Percentiles rank a stretch among this genome's conserved stretches.
Evolutionary conservation across 2,888 invertebrate genomes (phyloP).

Genomic region (Campoplex capitator): DNA sequence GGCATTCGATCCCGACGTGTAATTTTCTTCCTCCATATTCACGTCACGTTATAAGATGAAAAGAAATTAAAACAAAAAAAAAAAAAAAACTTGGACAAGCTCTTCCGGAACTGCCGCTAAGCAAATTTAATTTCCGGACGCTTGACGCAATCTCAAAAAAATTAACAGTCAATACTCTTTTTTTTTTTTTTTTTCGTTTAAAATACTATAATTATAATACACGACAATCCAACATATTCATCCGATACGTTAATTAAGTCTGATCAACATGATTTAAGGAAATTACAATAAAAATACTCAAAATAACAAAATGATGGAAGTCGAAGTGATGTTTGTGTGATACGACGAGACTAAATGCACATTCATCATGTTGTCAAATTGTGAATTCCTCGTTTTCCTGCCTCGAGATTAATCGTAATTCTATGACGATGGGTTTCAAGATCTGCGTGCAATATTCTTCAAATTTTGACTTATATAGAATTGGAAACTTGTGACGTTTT

Average conservation of each 20-base stretch:
- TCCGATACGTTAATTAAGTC: constrained; percentile 42
- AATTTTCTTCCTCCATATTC: not conserved
- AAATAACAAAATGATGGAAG: constrained; percentile 60
- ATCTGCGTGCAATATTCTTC: not conserved
- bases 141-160: constrained; percentile 48
- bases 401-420: constrained; percentile 50
- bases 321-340: constrained; percentile 57
- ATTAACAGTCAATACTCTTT: constrained; percentile 62
- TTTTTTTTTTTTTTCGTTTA: constrained; percentile 3
- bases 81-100: constrained; percentile 36
- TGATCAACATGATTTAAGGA: constrained; percentile 27
- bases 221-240: constrained; percentile 49
- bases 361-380: not conserved
- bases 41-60: not conserved
- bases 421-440: not conserved
- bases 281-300: not conserved
- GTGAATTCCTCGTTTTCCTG: constrained; percentile 31
- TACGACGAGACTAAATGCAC: constrained; percentile 26
- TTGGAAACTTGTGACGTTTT: not conserved
- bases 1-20: constrained; percentile 40
- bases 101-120: constrained; percentile 39
- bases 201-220: constrained; percentile 33
- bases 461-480: not conserved
- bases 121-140: constrained; percentile 38
- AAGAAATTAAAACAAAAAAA: not conserved